A percentile compares a stretch with the other conserved stretches of the same genome.
Evolutionary conservation across 1,140 invertebrate species (phyloP).

Genomic region (Drosophila aff.): DNA sequence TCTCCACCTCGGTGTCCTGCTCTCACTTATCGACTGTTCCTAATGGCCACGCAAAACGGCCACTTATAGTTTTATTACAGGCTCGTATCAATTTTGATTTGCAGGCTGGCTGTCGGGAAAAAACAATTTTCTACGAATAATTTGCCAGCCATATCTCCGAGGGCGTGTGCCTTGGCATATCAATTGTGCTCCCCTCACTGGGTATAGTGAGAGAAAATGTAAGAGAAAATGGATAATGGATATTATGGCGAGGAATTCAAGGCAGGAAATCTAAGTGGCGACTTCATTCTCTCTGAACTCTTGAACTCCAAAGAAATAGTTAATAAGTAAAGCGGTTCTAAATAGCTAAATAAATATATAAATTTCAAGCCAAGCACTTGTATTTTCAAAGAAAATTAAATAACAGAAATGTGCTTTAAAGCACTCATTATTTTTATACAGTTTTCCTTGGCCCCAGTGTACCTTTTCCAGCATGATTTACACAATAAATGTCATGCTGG

Average conservation of each 20-base stretch:
- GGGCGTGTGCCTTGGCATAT: slow-evolving; percentile 44
- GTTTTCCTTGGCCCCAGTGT: background rate
- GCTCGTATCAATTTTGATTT: slow-evolving; percentile 72
- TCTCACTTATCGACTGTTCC: slow-evolving; percentile 56
- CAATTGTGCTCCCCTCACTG: slow-evolving; percentile 5
- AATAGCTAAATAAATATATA: background rate
- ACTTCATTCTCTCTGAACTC: background rate
- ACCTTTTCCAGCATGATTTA: slow-evolving; percentile 49
- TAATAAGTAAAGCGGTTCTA: background rate
- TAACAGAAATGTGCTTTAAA: background rate
- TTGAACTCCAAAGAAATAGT: background rate
- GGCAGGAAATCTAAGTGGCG: no score
- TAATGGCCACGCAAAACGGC: slow-evolving; percentile 72
- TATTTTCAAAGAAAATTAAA: background rate
- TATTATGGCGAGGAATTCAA: background rate
- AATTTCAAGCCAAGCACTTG: background rate
- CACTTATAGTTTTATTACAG: slow-evolving; percentile 80
- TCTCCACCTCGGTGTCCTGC: slow-evolving; percentile 20
- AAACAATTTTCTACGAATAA: slow-evolving; percentile 68
- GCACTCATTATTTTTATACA: background rate
- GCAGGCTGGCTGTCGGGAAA: slow-evolving; percentile 43
- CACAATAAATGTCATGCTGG: slow-evolving; percentile 53
- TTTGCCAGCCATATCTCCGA: slow-evolving; percentile 52
- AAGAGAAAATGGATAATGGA: background rate
- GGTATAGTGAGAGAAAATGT: slow-evolving; percentile 14